These are phyloP conservation scores for Helicolenus hilgendorfi DNA, from an alignment of 2,797 vertebrate genomes.

Conservation along the genomic window DNA sequence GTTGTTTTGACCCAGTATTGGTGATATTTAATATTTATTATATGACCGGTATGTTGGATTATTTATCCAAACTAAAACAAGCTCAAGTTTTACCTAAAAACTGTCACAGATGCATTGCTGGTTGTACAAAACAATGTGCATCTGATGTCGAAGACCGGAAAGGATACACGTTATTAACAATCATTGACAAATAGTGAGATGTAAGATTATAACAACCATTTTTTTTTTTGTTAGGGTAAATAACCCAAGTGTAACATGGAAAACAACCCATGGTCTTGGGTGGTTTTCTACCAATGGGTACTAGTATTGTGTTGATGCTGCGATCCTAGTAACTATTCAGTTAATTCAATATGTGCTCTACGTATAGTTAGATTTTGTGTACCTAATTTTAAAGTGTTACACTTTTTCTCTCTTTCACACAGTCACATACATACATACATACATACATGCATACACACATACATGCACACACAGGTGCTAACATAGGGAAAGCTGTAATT, in stretches of 20 bases:
- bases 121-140: background rate
- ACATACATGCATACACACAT: slow-evolving; percentile 11
- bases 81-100: background rate
- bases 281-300: background rate
- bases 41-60: background rate
- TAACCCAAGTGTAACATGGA: background rate
- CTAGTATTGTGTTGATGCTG: background rate
- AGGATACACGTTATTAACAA: background rate
- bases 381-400: background rate
- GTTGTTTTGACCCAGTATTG: background rate
- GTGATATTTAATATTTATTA: background rate
- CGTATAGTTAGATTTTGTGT: background rate
- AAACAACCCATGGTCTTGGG: background rate
- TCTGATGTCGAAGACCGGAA: background rate
- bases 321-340: background rate
- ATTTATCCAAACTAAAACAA: background rate
- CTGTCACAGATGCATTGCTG: background rate
- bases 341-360: background rate
- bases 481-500: slow-evolving; percentile 91
- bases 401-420: background rate
- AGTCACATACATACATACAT: slow-evolving; percentile 6
- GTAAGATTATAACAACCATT: background rate
- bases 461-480: slow-evolving; percentile 50
- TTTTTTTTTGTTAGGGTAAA: background rate
- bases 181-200: background rate